Evolutionary conservation across 2,888 invertebrate species (phyloP), one percentile per base, ranked within the genome.

Genomic region (Heliconius charithonia): DNA sequence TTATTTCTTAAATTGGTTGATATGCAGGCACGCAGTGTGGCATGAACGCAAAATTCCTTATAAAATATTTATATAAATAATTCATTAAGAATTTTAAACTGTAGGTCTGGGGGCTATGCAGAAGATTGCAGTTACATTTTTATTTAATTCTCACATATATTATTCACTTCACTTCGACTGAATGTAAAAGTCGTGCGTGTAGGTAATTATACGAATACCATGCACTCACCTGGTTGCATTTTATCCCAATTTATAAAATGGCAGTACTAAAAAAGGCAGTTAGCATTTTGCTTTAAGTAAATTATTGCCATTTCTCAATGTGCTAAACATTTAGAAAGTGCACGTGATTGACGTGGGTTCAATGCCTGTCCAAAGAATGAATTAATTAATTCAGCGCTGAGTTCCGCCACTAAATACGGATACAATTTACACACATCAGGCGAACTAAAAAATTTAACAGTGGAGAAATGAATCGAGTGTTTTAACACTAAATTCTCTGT

Each of bases 121-220:
- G 7, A 69, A 25, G 67, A 25, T 69, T 41, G 41, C 67, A 7
- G 41, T 69, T 25, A 69, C 67, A 69, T 69, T 69, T 69, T 69
- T 69, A 69, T 69, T 41, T 69, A 69, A 41, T 69, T 69, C 67
- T 41, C 67, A 69, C 63, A 72, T 72, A 72, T 72, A 59, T 72
- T 72, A 29, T 32, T 56, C 72, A n/a, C 56, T 32, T 29, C 37
- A n/a, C 32, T 69, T 41, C 41, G 67, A 25, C n/a, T n/a, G 22
- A 32, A 32, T 72, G 32, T 32, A 56, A 56, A 56, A 59, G 56
- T 56, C 56, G 32, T 72, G 74, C 74, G 74, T 74, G 74, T 41
- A 19, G 10, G 27, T 63, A 74, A 74, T 74, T 63, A 63, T 74
- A 63, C 19, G 74, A 62, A 74, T 74, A 62, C 10, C 63, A 22